Percentiles rank a stretch among this genome's conserved stretches.
Conservation (phyloP, 2,113 vertebrate genomes). For the Alethe diademata region DNA sequence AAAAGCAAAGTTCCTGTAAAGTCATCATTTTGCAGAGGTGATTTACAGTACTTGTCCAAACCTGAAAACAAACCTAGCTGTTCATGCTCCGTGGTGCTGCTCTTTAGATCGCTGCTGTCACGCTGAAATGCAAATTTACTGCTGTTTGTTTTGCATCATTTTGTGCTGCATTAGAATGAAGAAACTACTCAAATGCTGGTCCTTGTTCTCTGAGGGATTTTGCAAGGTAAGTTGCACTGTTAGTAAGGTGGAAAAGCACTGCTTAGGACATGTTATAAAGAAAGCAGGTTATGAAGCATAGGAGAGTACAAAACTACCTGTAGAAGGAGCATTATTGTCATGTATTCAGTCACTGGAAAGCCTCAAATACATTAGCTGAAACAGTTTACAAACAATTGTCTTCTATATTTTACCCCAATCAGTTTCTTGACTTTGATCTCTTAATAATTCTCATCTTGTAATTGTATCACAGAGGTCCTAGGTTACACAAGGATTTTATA, state of each 20-base stretch:
- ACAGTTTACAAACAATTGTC: not conserved
- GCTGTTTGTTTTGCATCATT: not conserved
- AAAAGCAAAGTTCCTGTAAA: not conserved
- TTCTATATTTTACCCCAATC: not conserved
- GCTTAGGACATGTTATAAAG: not conserved
- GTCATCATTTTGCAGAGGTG: not conserved
- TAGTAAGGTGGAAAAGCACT: not conserved
- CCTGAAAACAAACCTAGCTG: not conserved
- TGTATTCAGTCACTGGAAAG: not conserved
- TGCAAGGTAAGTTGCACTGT: not conserved
- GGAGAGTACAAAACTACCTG: not conserved
- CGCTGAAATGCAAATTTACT: not conserved
- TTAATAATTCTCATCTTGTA: not conserved
- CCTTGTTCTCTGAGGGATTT: not conserved
- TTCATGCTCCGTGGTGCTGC: not conserved
- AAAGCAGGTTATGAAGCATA: not conserved
- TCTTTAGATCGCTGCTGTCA: not conserved
- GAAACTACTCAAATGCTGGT: not conserved
- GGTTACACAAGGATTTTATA: not conserved
- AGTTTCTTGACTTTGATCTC: not conserved
- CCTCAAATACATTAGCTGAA: not conserved
- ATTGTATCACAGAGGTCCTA: not conserved
- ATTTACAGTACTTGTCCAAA: not conserved
- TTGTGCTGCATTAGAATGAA: not conserved
- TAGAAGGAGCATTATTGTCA: not conserved